A percentile compares a stretch with the other conserved stretches of the same genome.
These are phyloP conservation scores for cat (Felis catus) DNA, from an alignment of 2,113 vertebrate species.

Conservation along the genomic window DNA sequence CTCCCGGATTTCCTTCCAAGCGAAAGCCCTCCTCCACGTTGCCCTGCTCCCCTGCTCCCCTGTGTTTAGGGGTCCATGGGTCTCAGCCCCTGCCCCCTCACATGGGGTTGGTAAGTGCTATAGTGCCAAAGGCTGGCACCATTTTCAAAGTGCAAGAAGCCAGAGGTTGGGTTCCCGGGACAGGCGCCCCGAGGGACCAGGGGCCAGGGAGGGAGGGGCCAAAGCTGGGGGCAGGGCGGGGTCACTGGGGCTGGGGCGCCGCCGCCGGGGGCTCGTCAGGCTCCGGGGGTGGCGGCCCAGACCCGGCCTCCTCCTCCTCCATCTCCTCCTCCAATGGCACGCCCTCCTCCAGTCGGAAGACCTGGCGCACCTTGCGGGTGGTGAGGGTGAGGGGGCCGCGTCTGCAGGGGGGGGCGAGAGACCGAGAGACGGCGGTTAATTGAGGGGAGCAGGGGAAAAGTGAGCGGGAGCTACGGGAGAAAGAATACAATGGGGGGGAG, in stretches of 20 bases:
- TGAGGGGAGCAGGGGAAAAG: background rate
- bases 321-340: conserved; percentile 79
- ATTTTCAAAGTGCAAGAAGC: conserved; percentile 50
- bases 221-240: background rate
- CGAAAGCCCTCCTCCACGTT: background rate
- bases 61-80: background rate
- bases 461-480: background rate
- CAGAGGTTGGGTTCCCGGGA: background rate
- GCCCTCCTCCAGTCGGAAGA: conserved; percentile 82
- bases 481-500: background rate
- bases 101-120: background rate
- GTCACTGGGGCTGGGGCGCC: conserved; percentile 68
- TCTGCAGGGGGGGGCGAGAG: conserved; percentile 35
- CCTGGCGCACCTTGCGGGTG: conserved; percentile 81
- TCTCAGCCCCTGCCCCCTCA: background rate
- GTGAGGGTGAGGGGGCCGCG: conserved; percentile 82
- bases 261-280: conserved; percentile 19
- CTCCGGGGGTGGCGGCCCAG: background rate
- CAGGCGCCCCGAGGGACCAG: background rate
- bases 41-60: background rate
- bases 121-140: background rate
- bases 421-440: background rate
- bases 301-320: conserved; percentile 23
- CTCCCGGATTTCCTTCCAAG: background rate
- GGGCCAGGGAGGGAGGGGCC: background rate